A percentile compares a stretch with the other conserved stretches of the same genome.
Evolutionary conservation across 1,140 invertebrate species (phyloP).

Genomic region (Wasmannia auropunctata): DNA sequence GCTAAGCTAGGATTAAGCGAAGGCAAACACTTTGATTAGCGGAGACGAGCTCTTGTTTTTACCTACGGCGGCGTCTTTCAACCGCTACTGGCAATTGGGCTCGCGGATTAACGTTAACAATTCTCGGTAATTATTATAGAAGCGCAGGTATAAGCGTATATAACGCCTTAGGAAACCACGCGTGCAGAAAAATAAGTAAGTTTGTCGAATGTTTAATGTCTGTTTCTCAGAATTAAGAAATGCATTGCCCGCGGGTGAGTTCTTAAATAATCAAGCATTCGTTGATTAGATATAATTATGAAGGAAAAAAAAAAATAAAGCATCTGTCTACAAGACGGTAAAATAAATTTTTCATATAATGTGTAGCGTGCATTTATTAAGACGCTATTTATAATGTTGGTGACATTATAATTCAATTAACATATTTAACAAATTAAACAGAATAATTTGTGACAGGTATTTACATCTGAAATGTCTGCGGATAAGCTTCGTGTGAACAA

Average conservation of each 20-base stretch:
- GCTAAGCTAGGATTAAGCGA: constrained; percentile 82
- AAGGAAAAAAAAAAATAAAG: not conserved
- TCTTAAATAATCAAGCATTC: constrained; percentile 2
- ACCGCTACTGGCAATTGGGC: constrained; percentile 62
- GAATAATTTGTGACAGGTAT: not conserved
- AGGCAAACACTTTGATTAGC: constrained; percentile 82
- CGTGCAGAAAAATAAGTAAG: constrained; percentile 15
- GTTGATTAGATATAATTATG: not conserved
- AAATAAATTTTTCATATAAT: not conserved
- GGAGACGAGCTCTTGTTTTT: constrained; percentile 81
- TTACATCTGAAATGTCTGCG: not conserved
- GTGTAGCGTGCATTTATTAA: not conserved
- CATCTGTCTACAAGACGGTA: not conserved
- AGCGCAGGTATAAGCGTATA: constrained; percentile 12
- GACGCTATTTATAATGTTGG: not conserved
- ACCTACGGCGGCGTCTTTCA: constrained; percentile 56
- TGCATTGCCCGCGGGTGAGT: not conserved
- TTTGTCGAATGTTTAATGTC: not conserved
- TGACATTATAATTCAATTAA: not conserved
- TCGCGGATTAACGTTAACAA: constrained; percentile 60
- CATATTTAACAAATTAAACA: not conserved
- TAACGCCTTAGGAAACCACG: constrained; percentile 9
- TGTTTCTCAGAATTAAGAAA: not conserved
- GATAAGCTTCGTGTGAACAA: not conserved
- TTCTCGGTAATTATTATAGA: constrained; percentile 19